Conservation (phyloP, 1,140 invertebrate genomes). For the Caerostris darwini region DNA sequence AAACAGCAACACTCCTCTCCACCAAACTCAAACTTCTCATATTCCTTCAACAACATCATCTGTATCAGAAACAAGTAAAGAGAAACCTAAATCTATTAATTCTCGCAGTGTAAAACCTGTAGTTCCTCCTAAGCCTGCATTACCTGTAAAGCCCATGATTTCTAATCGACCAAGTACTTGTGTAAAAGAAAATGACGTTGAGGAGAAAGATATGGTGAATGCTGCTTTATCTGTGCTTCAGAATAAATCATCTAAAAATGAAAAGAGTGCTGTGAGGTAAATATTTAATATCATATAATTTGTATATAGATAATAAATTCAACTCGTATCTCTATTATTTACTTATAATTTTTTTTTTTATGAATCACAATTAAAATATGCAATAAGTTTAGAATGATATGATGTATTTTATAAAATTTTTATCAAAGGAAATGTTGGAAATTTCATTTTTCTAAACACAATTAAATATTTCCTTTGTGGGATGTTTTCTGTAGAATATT, state of each 20-base stretch:
- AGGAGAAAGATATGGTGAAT: slow-evolving; percentile 49
- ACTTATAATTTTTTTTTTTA: too few species aligned
- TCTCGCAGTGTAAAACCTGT: slow-evolving; percentile 65
- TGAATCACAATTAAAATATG: too few species aligned
- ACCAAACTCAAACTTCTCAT: too few species aligned
- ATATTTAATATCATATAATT: not conserved
- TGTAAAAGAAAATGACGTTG: not conserved
- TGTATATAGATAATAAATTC: too few species aligned
- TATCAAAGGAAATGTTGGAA: too few species aligned
- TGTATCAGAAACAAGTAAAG: not conserved
- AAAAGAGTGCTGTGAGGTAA: slow-evolving; percentile 73
- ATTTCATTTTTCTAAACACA: too few species aligned
- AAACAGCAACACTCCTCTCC: not conserved
- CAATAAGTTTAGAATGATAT: too few species aligned
- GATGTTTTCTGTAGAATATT: too few species aligned
- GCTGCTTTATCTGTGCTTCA: slow-evolving; percentile 68
- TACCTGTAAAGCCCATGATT: slow-evolving; percentile 78
- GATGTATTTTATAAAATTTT: too few species aligned
- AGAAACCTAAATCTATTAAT: not conserved
- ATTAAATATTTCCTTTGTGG: too few species aligned
- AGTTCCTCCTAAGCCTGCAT: slow-evolving; percentile 78
- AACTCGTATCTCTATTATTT: too few species aligned
- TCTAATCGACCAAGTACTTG: not conserved
- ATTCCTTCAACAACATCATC: not conserved
- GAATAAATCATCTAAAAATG: slow-evolving; percentile 64